phyloP scores from a whole-genome alignment of 2,113 vertebrate genomes.

The Chroicocephalus ridibundus region DNA sequence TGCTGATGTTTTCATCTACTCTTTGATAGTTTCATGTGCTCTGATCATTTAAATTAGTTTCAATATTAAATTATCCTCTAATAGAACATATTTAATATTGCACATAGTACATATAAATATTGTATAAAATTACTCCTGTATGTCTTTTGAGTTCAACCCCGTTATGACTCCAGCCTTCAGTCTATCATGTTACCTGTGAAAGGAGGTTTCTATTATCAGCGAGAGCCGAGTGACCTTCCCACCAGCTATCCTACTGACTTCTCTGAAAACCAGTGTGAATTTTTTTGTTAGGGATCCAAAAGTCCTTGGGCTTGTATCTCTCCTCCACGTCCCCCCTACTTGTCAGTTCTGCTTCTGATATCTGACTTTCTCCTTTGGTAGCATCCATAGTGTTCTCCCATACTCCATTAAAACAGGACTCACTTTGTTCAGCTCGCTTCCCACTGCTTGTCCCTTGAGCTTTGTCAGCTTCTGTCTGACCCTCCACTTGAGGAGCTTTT shows the following conservation, averaged over 20 bases:
- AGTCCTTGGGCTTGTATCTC: background rate
- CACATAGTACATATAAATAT: background rate
- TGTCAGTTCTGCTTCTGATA: background rate
- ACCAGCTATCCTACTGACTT: background rate
- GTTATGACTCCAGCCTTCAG: background rate
- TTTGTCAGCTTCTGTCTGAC: background rate
- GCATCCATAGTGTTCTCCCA: background rate
- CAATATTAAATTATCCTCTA: background rate
- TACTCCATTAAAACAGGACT: background rate
- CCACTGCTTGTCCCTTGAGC: background rate
- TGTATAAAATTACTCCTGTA: background rate
- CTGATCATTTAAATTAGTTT: background rate
- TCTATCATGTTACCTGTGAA: background rate
- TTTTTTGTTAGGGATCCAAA: background rate
- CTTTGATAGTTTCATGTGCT: background rate
- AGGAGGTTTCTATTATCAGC: background rate
- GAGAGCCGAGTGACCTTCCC: background rate
- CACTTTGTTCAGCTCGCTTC: background rate
- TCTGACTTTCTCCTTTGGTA: background rate
- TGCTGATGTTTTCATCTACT: background rate
- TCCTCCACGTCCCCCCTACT: background rate
- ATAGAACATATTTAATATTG: background rate
- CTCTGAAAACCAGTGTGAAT: background rate
- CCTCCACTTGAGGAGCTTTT: background rate
- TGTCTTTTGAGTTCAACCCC: background rate